Evolutionary conservation across 1,140 invertebrate species (phyloP).

Genomic region (Vollenhovia emeryi): DNA sequence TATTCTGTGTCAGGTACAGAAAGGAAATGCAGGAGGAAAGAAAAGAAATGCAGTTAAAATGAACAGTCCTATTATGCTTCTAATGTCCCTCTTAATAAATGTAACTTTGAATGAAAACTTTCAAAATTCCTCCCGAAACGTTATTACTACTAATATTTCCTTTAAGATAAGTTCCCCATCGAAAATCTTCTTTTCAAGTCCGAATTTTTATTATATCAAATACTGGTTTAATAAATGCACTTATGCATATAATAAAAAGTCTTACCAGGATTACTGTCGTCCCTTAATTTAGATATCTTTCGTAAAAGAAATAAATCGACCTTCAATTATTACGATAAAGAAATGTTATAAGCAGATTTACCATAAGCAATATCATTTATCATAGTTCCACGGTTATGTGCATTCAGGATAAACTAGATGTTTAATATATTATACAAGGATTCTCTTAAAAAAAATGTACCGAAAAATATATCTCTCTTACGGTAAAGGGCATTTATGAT

Average conservation of each 20-base stretch:
- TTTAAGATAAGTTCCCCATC: background rate
- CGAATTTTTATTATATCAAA: background rate
- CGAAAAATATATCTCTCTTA: background rate
- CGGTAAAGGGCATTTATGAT: background rate
- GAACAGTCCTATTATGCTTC: constrained; percentile 28
- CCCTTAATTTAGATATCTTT: background rate
- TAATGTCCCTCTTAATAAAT: constrained; percentile 26
- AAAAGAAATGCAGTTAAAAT: constrained; percentile 31
- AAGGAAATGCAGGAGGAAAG: constrained; percentile 26
- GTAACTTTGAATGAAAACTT: constrained; percentile 13
- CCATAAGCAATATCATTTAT: constrained; percentile 10
- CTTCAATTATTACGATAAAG: background rate
- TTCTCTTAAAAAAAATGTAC: background rate
- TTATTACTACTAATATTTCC: background rate
- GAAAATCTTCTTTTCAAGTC: background rate
- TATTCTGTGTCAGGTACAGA: constrained; percentile 39
- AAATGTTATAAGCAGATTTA: background rate
- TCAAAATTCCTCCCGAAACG: background rate
- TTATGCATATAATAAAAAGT: background rate
- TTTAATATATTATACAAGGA: background rate
- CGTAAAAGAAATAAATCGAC: background rate
- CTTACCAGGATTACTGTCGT: background rate
- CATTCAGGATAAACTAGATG: background rate
- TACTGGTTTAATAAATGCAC: background rate
- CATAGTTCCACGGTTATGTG: background rate